Evolutionary conservation across 1,140 invertebrate genomes (phyloP), one percentile per base, ranked within the genome.

Genomic region (Sminthurides bifidus): DNA sequence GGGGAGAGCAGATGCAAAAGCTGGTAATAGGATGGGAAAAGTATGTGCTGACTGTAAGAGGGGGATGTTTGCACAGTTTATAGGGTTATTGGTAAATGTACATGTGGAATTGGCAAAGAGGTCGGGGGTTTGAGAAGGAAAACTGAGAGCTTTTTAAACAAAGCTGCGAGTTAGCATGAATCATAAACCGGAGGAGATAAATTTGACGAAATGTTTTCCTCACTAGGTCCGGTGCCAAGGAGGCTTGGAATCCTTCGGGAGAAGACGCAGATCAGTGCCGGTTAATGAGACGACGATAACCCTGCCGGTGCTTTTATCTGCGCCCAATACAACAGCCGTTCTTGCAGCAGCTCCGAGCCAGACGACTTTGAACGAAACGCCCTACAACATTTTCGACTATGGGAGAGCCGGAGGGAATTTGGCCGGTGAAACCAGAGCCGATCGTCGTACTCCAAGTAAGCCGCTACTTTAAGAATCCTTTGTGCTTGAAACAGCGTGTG

Each of bases 241-340:
- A 53, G 63, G 66, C 2, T 52, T 69, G 29, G 68, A 71, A 30
- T 72, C 70, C 6, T 72, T 68, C 52, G 71, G 70, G 21, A 54
- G 66, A 40, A 54, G 65, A 45, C 38, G 65, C 24, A 55, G 68
- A 33, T 62, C 61, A 24, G 40, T 61, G 15, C 17, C 29, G 21
- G 27, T 60, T 17, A 60, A 67, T 54, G 64, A 65, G 26, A 65
- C 63, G 10, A 30, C 57, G 21, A 52, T 35, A 5, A 45, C 41
- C n/a, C 58, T 38, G 10, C 29, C 46, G 17, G 24, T 21, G 54
- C 58, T 56, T 17, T 33, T 21, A 27, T 24, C 26, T 21, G 33
- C 56, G 23, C 37, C 29, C n/a, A 38, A 49, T 26, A 17, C 45
- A 35, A 35, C 48, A n/a, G 23, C 3, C 49, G 41, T 37, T 52